Evolutionary conservation across 2,888 invertebrate species (phyloP), one percentile per base, ranked within the genome.

Genomic region (Abrostola triplasia): DNA sequence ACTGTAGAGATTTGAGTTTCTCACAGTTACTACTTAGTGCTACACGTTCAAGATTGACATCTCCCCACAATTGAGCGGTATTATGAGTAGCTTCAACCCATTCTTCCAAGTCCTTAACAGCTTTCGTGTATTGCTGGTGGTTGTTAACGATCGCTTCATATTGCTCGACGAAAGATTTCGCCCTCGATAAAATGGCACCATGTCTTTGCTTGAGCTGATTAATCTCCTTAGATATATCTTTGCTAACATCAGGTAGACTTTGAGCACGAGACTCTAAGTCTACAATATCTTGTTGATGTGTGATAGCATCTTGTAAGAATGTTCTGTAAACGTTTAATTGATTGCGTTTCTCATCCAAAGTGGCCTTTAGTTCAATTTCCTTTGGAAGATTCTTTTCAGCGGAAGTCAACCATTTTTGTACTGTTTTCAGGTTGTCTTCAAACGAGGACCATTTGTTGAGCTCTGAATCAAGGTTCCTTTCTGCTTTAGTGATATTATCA

Each of bases 101-200:
- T 88, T 98, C 98, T 83, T 97, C 97, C 0, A 97, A 96, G 73
- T 98, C 98, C 92, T 97, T 96, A 0, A 98, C 97, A 13, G 97
- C 97, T 89, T 97, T 98, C 70, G 97, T 97, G 85, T 98, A 98
- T 77, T 97, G 97, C 81, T 98, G 98, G 88, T 98, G 98, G 79
- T 98, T 97, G 83, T 97, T 97, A 0, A 98, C 98, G 80, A 98
- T 97, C 0, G 95, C 96, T 92, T 98, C 98, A 84, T 98, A 98
- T 71, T 96, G 96, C 82, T 98, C 97, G 0, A 98, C 97, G 81
- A 96, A 98, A 10, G 95, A 95, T 83, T 97, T 97, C 0, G 97
- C 96, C 79, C 97, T 95, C 64, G 96, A 95, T 44, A 97, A 92
- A 61, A 98, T 92, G 54, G 95, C 95, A 8, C 96, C 95, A 85